Evolutionary conservation across 2,797 vertebrate species (phyloP), one percentile per base, ranked within the genome.

Genomic region (Manis pentadactyla): DNA sequence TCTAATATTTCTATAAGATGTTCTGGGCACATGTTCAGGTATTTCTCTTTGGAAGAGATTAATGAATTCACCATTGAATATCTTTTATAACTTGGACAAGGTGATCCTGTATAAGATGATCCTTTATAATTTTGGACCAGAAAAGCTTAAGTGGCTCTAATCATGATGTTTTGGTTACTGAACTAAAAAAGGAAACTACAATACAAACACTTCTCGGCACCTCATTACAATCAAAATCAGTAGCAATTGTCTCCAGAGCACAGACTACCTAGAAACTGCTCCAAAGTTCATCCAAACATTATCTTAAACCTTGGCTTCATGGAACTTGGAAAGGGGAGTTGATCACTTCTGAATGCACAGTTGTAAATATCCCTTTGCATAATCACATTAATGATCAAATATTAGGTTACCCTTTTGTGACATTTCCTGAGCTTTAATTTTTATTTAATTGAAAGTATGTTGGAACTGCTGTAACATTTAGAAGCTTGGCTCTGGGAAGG

Each of bases 371-470:
- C 88, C 94, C 83, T 98, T 98, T 98, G 97, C 97, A 98, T 98
- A 97, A 98, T 96, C 82, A 90, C 75, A 91, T 97, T 98, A 98
- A 98, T 96, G 97, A 98, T 97, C 97, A 98, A 99, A 99, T 98
- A 98, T 98, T 98, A 98, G 98, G 97, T 98, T 99, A 98, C 98
- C 98, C 98, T 98, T 99, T 97, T 98, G 97, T 98, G 98, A 98
- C 98, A 99, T 99, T 99, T 99, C 98, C 98, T 97, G 95, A 98
- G 98, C 94, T 98, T 98, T 99, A 99, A 98, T 98, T 99, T 99
- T 98, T 98, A 98, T 99, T 99, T 99, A 98, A 98, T 98, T 98
- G 98, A 98, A 98, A 98, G 97, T 97, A 95, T 98, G 97, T 97
- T 98, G 98, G 97, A 94, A 97, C 53, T 89, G 87, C 97, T 94